A percentile compares a stretch with the other conserved stretches of the same genome.
phyloP scores from a whole-genome alignment of 2,888 invertebrate genomes.

The Neria commutata region DNA sequence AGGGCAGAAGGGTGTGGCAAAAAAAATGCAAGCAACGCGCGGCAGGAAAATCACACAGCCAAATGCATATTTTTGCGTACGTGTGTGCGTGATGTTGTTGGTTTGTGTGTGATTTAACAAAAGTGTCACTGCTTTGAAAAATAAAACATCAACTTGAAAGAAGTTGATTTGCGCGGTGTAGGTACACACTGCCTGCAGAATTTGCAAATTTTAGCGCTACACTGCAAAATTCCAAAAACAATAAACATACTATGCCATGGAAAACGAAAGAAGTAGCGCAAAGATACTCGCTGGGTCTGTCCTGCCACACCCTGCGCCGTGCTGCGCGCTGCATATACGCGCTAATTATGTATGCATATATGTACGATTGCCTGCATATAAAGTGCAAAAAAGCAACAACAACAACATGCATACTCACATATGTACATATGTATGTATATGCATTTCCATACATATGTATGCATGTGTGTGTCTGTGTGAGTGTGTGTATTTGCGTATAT shows the following conservation, averaged over 20 bases:
- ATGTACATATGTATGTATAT: conserved; percentile 1
- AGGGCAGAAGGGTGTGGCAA: too few species aligned
- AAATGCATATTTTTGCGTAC: not conserved
- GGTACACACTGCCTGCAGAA: not conserved
- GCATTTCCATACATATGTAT: conserved; percentile 5
- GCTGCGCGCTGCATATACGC: not conserved
- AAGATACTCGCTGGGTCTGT: conserved; percentile 5
- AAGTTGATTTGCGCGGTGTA: not conserved
- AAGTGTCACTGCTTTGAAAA: conserved; percentile 3
- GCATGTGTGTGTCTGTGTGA: not conserved
- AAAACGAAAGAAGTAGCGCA: not conserved
- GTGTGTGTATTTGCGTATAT: conserved; percentile 1
- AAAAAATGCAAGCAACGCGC: not conserved
- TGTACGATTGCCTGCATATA: not conserved
- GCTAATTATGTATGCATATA: not conserved
- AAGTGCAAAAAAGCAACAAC: conserved; percentile 4
- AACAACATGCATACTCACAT: conserved; percentile 6
- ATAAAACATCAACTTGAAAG: not conserved
- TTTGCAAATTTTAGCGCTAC: conserved; percentile 9
- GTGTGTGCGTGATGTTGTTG: not conserved
- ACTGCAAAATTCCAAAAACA: too few species aligned
- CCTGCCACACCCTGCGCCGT: not conserved
- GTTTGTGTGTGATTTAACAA: not conserved
- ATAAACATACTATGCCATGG: not conserved
- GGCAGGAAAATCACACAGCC: conserved; percentile 15